Conservation (phyloP, 2,888 invertebrate species). For the Meiosimyza decipiens region DNA sequence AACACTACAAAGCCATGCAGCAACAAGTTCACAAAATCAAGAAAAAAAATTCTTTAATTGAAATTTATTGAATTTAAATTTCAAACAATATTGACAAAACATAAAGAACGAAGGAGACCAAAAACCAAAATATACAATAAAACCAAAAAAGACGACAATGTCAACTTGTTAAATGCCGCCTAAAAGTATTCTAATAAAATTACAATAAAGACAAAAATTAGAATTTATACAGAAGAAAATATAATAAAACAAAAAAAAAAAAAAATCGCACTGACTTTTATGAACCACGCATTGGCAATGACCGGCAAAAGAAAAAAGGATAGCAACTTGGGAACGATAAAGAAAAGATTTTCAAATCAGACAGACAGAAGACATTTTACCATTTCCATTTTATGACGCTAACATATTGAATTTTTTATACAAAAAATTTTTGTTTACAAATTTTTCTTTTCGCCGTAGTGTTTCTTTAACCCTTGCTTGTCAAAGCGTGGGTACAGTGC, state of each 20-base stretch:
- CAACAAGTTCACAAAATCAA: constrained; percentile 16
- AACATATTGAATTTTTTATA: constrained; percentile 19
- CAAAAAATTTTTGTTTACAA: no score
- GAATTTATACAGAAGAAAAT: neutral
- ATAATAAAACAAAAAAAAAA: neutral
- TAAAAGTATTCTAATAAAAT: constrained; percentile 19
- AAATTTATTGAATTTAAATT: constrained; percentile 25
- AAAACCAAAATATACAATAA: neutral
- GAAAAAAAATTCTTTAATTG: neutral
- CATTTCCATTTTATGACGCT: neutral
- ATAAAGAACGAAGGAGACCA: neutral
- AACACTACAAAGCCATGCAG: constrained; percentile 7
- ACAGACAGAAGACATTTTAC: constrained; percentile 10
- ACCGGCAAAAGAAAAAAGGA: no score
- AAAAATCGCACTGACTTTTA: constrained; percentile 5
- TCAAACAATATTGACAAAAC: constrained; percentile 19
- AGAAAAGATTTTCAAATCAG: neutral
- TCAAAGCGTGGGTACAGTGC: neutral
- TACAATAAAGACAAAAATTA: constrained; percentile 14
- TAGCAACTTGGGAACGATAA: neutral
- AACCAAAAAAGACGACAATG: neutral
- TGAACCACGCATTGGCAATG: neutral
- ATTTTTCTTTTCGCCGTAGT: neutral
- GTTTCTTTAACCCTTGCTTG: constrained; percentile 5
- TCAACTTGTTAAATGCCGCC: neutral